phyloP scores from a whole-genome alignment of 2,888 invertebrate genomes.

The Diadromus collaris region DNA sequence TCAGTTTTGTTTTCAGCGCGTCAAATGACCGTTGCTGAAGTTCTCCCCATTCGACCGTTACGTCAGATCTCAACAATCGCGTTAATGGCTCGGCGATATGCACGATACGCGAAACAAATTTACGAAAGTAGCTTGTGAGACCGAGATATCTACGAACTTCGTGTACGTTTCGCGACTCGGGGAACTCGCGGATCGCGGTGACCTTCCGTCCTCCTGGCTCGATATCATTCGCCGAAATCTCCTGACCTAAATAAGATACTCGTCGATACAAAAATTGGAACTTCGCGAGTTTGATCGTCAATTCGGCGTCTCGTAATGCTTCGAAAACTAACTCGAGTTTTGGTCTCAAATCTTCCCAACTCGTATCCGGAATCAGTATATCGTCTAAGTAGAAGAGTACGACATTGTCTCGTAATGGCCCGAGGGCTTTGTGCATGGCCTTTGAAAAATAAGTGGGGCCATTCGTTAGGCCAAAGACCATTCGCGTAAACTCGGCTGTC shows the following conservation, averaged over 20 bases:
- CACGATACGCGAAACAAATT: slow-evolving; percentile 39
- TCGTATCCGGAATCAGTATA: slow-evolving; percentile 62
- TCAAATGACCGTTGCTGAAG: slow-evolving; percentile 16
- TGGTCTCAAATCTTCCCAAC: slow-evolving; percentile 62
- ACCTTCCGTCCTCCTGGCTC: slow-evolving; percentile 20
- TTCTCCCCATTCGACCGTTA: not conserved
- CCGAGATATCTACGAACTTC: slow-evolving; percentile 45
- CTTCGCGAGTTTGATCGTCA: slow-evolving; percentile 62
- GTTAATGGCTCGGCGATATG: slow-evolving; percentile 25
- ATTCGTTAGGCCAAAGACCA: too few relatives aligned
- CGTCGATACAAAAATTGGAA: slow-evolving; percentile 63
- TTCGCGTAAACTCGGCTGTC: slow-evolving; percentile 6
- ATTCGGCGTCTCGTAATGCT: slow-evolving; percentile 48
- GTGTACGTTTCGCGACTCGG: slow-evolving; percentile 33
- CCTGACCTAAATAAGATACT: slow-evolving; percentile 70
- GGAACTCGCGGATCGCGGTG: slow-evolving; percentile 55
- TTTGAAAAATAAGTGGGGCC: slow-evolving; percentile 25
- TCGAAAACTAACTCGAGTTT: slow-evolving; percentile 50
- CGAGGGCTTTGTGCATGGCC: slow-evolving; percentile 41
- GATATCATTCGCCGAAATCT: slow-evolving; percentile 37
- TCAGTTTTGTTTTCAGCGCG: slow-evolving; percentile 3
- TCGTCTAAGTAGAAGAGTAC: slow-evolving; percentile 69
- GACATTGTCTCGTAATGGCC: slow-evolving; percentile 55
- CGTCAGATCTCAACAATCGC: slow-evolving; percentile 3
- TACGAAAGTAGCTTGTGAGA: slow-evolving; percentile 40